These are phyloP conservation scores for Chionodraco myersi DNA, from an alignment of 2,113 vertebrate genomes.

Conservation along the genomic window DNA sequence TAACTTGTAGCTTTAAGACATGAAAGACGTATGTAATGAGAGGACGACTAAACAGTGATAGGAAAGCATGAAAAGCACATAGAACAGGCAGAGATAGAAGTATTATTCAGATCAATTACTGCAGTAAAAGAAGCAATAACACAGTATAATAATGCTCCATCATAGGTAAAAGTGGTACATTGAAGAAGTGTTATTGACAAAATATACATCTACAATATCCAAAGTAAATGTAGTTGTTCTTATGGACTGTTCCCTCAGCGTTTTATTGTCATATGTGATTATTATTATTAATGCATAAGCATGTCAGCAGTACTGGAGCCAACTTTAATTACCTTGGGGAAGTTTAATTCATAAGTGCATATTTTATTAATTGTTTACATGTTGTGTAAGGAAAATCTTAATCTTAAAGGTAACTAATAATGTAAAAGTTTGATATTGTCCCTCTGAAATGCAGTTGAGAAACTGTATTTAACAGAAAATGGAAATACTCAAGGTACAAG, in stretches of 20 bases:
- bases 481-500: neutral
- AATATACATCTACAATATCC: neutral
- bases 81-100: neutral
- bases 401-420: neutral
- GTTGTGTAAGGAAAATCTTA: neutral
- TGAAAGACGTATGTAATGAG: constrained; percentile 27
- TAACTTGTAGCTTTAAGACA: constrained; percentile 17
- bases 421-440: neutral
- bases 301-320: neutral
- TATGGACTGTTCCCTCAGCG: neutral
- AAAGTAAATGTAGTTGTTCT: neutral
- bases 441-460: neutral
- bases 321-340: neutral
- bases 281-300: neutral
- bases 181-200: neutral
- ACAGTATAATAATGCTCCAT: neutral
- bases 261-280: neutral
- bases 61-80: constrained; percentile 1
- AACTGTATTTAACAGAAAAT: neutral
- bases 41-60: constrained; percentile 11
- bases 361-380: neutral
- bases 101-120: constrained; percentile 6
- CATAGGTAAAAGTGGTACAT: neutral
- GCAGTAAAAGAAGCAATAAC: too few species aligned
- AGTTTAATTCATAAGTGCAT: too few species aligned